A percentile compares a stretch with the other conserved stretches of the same genome.
These are phyloP conservation scores for Willowsia nigromaculata DNA, from an alignment of 2,888 invertebrate genomes.

Conservation along the genomic window DNA sequence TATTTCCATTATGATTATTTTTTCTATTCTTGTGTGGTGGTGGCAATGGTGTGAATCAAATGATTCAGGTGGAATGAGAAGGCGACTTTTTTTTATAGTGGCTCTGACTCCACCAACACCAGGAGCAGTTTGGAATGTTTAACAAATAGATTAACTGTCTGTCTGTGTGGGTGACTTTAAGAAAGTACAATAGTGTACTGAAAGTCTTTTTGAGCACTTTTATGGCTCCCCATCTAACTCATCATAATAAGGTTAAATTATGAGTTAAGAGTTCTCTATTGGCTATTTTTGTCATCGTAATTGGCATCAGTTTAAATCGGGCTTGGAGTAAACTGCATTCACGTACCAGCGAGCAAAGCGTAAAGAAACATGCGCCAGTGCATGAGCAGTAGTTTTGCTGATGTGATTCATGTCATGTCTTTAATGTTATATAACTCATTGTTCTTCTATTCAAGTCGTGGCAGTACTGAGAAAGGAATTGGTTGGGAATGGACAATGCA, in stretches of 20 bases:
- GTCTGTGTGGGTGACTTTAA: constrained; percentile 43
- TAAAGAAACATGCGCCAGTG: neutral
- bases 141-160: neutral
- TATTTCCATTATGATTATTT: constrained; percentile 7
- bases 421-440: neutral
- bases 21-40: constrained; percentile 16
- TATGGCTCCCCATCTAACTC: constrained; percentile 13
- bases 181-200: constrained; percentile 6
- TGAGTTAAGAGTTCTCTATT: constrained; percentile 53
- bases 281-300: constrained; percentile 49
- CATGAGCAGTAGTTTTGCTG: neutral
- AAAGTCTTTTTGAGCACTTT: constrained; percentile 19
- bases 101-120: neutral
- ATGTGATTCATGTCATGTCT: constrained; percentile 21
- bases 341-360: neutral
- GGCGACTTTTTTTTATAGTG: neutral
- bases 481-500: constrained; percentile 42
- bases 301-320: constrained; percentile 18
- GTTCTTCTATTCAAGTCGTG: neutral
- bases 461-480: neutral
- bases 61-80: constrained; percentile 49
- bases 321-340: neutral
- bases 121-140: neutral
- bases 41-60: constrained; percentile 11
- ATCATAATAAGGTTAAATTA: constrained; percentile 62